Evolutionary conservation across 2,888 invertebrate genomes (phyloP), one percentile per base, ranked within the genome.

Genomic region (Pterobdella sp.): DNA sequence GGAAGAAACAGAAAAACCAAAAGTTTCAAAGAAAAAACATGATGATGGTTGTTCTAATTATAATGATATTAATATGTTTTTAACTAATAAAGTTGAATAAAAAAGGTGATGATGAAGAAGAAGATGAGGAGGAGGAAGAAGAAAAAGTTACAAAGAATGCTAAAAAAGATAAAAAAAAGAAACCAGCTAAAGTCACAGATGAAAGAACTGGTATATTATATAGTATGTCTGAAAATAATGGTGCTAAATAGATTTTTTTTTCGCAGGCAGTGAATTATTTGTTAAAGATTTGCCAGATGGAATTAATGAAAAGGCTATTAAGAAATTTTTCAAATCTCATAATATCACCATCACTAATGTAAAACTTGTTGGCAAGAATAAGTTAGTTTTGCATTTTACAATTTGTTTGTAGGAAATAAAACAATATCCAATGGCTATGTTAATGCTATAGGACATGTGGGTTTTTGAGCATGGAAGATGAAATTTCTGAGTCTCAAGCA

Each of bases 221-320:
- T 14, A 18, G 31, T 68, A 14, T 36, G 3, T 26, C 14, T 3
- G 4, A 37, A 31, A 10, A 37, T 37, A n/a, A 37, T 68, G 42
- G 26, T 2, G 26, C 31, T 36, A 32, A 10, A 18, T n/a, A n/a
- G 18, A 14, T n/a, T 18, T 26, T 64, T 32, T 7, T 32, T n/a
- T 10, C 14, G 10, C 71, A 63, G 71, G 71, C 31, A 7, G 14
- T 1, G 71, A 71, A 31, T 31, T 71, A 29, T 71, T 71, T 63
- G 63, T 71, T 1, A 71, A 71, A 52, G 71, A 71, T 32, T n/a
- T 71, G 7, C 71, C 71, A 52, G 60, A 56, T 2, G 71, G 71
- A n/a, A 32, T 26, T 71, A 63, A 60, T 34, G 71, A 71, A 29
- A 71, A 71, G 52, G 35, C 35, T 29, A 22, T 71, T n/a, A 71